Evolutionary conservation across 2,113 vertebrate species (phyloP).

Genomic region (Arothron firmamentum): DNA sequence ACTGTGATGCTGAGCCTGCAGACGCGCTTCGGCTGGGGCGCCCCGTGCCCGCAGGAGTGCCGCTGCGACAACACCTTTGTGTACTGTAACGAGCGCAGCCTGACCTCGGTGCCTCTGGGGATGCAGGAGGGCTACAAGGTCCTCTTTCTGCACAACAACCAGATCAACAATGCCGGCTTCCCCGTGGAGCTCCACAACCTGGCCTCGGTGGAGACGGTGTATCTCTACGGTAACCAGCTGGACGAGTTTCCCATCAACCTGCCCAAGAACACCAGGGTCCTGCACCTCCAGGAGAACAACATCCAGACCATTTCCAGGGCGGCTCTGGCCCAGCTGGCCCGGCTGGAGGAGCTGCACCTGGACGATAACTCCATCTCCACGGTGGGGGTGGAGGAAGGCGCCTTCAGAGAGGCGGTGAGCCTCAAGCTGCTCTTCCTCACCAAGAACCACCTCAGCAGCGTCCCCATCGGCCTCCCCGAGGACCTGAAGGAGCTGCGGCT

Average conservation of each 20-base stretch:
- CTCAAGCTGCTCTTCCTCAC: slow-evolving; percentile 95
- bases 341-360: slow-evolving; percentile 91
- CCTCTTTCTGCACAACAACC: slow-evolving; percentile 98
- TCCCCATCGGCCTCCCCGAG: slow-evolving; percentile 90
- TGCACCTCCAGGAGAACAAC: slow-evolving; percentile 98
- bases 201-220: slow-evolving; percentile 90
- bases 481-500: slow-evolving; percentile 91
- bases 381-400: slow-evolving; percentile 94
- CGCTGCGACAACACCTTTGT: slow-evolving; percentile 93
- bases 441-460: slow-evolving; percentile 95
- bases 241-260: slow-evolving; percentile 98
- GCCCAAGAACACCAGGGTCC: slow-evolving; percentile 88
- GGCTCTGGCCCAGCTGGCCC: slow-evolving; percentile 88
- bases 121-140: slow-evolving; percentile 92
- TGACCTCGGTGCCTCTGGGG: slow-evolving; percentile 99
- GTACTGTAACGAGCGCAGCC: slow-evolving; percentile 97
- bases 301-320: slow-evolving; percentile 97
- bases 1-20: slow-evolving; percentile 86
- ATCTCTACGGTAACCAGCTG: slow-evolving; percentile 94
- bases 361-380: slow-evolving; percentile 98
- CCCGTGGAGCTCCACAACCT: slow-evolving; percentile 90
- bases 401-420: slow-evolving; percentile 91
- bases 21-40: slow-evolving; percentile 78
- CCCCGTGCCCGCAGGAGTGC: slow-evolving; percentile 88
- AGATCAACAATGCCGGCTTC: slow-evolving; percentile 99